Percentiles rank a stretch among this genome's conserved stretches.
These are phyloP conservation scores for Bothrops jararaca DNA, from an alignment of 2,113 vertebrate species.

Conservation along the genomic window DNA sequence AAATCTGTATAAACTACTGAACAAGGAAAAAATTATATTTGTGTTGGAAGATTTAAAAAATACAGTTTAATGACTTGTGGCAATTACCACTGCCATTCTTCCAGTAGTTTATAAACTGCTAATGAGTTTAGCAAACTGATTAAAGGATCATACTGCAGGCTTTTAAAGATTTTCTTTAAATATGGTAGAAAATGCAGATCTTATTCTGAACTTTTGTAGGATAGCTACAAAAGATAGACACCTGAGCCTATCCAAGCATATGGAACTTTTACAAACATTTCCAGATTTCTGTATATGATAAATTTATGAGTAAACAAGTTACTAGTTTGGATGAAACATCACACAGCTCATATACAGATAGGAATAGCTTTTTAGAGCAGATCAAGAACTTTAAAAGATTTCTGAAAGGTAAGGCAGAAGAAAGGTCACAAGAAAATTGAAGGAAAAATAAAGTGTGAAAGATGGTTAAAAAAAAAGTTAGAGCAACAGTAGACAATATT, in stretches of 20 bases:
- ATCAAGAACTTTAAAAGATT: background rate
- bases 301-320: background rate
- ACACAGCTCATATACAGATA: background rate
- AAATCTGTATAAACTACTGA: background rate
- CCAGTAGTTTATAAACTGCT: background rate
- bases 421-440: background rate
- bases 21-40: background rate
- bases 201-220: background rate
- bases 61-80: background rate
- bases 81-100: background rate
- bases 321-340: background rate
- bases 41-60: background rate
- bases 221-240: background rate
- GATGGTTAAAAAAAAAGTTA: no score
- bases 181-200: background rate
- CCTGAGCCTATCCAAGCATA: background rate
- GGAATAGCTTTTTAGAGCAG: background rate
- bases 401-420: background rate
- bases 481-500: background rate
- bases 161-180: constrained; percentile 44
- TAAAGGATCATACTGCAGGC: constrained; percentile 47
- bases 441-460: background rate
- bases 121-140: background rate
- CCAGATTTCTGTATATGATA: background rate
- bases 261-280: background rate